A percentile compares a stretch with the other conserved stretches of the same genome.
Evolutionary conservation across 2,888 invertebrate species (phyloP).

Genomic region (Thalpophila matura): DNA sequence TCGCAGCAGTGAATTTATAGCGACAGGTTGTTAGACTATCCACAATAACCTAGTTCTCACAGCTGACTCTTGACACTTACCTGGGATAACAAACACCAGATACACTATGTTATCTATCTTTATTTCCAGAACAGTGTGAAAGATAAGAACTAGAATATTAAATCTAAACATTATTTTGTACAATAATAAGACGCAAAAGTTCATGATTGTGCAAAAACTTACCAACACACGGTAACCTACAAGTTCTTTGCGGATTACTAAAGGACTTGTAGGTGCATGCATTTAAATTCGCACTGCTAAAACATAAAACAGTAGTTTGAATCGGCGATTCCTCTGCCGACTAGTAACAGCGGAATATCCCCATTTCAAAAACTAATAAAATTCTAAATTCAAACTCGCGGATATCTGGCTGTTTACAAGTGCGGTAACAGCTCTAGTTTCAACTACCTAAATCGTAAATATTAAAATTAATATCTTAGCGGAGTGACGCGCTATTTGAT

Average conservation of each 20-base stretch:
- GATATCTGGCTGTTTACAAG: conserved; percentile 39
- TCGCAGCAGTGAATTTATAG: conserved; percentile 38
- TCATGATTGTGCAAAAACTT: conserved; percentile 11
- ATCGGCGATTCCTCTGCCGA: too few species aligned
- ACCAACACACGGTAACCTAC: conserved; percentile 24
- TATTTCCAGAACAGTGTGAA: conserved; percentile 31
- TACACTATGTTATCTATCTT: conserved; percentile 10
- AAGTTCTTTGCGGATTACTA: neutral
- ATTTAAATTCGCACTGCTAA: too few species aligned
- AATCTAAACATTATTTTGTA: conserved; percentile 20
- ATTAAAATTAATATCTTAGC: conserved; percentile 56
- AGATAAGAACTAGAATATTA: conserved; percentile 21
- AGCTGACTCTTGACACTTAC: conserved; percentile 16
- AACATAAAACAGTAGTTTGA: too few species aligned
- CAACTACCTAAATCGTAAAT: conserved; percentile 57
- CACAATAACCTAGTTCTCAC: conserved; percentile 44
- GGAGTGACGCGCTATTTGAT: conserved; percentile 57
- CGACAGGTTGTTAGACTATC: conserved; percentile 33
- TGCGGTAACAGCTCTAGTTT: conserved; percentile 47
- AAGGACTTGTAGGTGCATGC: too few species aligned
- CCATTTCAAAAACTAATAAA: neutral
- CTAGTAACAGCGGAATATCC: neutral
- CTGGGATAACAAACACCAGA: conserved; percentile 47
- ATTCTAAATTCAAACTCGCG: conserved; percentile 24
- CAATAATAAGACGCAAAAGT: conserved; percentile 14